Evolutionary conservation across 1,140 invertebrate species (phyloP).

Genomic region (Aphelinus atriplicis): DNA sequence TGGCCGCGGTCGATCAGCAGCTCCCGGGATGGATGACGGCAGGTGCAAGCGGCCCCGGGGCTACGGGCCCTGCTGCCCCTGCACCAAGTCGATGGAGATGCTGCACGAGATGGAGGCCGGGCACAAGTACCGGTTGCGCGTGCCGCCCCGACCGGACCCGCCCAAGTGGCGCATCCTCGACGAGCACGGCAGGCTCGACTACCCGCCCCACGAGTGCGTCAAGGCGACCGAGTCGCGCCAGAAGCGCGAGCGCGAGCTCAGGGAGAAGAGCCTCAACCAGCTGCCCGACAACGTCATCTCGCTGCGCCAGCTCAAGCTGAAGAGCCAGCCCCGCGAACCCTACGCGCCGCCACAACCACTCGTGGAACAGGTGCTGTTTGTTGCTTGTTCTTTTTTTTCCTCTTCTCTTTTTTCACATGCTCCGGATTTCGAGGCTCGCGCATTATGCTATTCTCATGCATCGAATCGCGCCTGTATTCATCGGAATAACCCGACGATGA

Average conservation of each 20-base stretch:
- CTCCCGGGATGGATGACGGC: too few relatives aligned
- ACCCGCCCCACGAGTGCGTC: constrained; percentile 59
- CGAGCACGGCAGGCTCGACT: constrained; percentile 59
- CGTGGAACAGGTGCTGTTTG: too few relatives aligned
- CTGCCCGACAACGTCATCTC: constrained; percentile 48
- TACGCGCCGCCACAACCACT: too few relatives aligned
- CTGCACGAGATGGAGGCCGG: background rate
- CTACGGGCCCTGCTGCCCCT: background rate
- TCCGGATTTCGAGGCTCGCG: too few relatives aligned
- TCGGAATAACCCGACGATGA: too few relatives aligned
- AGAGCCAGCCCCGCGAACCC: too few relatives aligned
- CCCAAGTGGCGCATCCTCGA: constrained; percentile 52
- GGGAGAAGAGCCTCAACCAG: constrained; percentile 14
- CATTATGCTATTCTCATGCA: too few relatives aligned
- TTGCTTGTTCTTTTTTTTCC: too few relatives aligned
- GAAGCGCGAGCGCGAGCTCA: constrained; percentile 22
- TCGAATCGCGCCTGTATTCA: too few relatives aligned
- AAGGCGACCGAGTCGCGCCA: constrained; percentile 49
- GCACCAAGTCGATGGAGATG: background rate
- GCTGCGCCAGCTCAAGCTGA: constrained; percentile 37
- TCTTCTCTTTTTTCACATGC: too few relatives aligned
- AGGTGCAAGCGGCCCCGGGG: too few relatives aligned
- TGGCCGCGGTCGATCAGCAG: too few relatives aligned
- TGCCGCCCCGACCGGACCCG: background rate
- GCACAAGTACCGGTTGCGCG: constrained; percentile 4